Evolutionary conservation across 2,113 vertebrate species (phyloP).

Genomic region (Hydropotes inermis): DNA sequence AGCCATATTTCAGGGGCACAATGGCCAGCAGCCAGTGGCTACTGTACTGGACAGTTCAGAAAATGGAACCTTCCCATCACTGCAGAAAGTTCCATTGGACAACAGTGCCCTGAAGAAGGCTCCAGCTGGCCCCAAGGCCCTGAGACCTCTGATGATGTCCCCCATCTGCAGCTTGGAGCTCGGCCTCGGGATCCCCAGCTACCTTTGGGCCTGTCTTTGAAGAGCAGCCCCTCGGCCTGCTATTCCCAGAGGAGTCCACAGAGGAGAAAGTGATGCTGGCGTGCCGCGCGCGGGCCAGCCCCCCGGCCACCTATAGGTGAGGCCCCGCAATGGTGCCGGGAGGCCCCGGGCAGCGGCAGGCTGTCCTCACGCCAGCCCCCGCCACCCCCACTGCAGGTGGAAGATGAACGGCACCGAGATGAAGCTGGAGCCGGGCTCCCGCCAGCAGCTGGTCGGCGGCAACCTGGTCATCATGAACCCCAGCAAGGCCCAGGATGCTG

Average conservation of each 20-base stretch:
- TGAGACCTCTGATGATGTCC: not conserved
- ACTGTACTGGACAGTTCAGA: too few relatives aligned
- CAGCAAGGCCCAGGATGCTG: slow-evolving; percentile 84
- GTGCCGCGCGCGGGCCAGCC: slow-evolving; percentile 92
- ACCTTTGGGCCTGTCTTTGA: slow-evolving; percentile 95
- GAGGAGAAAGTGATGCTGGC: slow-evolving; percentile 91
- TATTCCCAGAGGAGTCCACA: slow-evolving; percentile 92
- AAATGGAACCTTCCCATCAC: not conserved
- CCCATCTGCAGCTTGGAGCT: slow-evolving; percentile 71
- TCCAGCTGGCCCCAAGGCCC: not conserved
- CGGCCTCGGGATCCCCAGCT: slow-evolving; percentile 67
- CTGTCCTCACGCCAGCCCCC: not conserved
- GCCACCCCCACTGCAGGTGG: slow-evolving; percentile 83
- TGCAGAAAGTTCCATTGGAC: rapidly evolving
- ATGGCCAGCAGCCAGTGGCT: not conserved
- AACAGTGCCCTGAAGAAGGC: not conserved
- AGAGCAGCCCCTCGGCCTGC: slow-evolving; percentile 90
- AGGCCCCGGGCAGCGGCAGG: rapidly evolving
- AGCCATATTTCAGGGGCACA: not conserved
- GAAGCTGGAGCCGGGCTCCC: slow-evolving; percentile 85
- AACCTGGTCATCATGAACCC: slow-evolving; percentile 93
- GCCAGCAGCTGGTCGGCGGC: slow-evolving; percentile 91
- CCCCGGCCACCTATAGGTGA: slow-evolving; percentile 93
- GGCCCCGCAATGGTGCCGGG: not conserved
- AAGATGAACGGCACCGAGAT: slow-evolving; percentile 94